phyloP scores from a whole-genome alignment of 1,140 invertebrate genomes.

The Macrobrachium nipponense region DNA sequence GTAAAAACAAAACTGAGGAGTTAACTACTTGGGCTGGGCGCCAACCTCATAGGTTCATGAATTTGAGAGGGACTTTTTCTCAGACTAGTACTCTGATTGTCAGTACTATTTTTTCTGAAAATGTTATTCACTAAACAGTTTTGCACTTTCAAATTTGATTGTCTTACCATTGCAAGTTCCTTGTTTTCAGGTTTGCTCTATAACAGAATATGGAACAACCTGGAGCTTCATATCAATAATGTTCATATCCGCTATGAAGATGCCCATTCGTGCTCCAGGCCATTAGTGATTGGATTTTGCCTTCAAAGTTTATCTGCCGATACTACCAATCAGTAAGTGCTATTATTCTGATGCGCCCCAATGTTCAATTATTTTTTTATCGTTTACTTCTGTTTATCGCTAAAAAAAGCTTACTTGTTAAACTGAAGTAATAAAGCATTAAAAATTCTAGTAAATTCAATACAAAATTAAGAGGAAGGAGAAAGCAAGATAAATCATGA shows the following conservation, averaged over 20 bases:
- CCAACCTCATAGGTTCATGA: too few relatives aligned
- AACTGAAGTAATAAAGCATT: too few relatives aligned
- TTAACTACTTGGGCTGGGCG: too few relatives aligned
- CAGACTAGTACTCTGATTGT: too few relatives aligned
- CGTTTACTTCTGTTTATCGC: not conserved
- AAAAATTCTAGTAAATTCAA: too few relatives aligned
- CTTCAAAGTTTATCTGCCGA: conserved; percentile 82
- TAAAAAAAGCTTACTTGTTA: not conserved
- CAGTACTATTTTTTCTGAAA: too few relatives aligned
- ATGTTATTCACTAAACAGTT: too few relatives aligned
- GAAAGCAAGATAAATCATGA: too few relatives aligned
- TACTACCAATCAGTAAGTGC: conserved; percentile 80
- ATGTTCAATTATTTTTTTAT: not conserved
- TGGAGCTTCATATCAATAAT: conserved; percentile 84
- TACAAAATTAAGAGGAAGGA: too few relatives aligned
- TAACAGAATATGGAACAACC: conserved; percentile 73
- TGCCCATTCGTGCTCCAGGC: conserved; percentile 75
- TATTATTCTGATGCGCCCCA: not conserved
- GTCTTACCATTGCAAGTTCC: not conserved
- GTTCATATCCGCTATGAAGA: conserved; percentile 88
- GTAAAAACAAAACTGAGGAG: too few relatives aligned
- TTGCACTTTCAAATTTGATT: not conserved
- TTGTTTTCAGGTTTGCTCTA: conserved; percentile 67
- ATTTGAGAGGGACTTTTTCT: too few relatives aligned
- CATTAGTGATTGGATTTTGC: conserved; percentile 82